Conservation (phyloP, 2,113 vertebrate genomes). For the Phyllopteryx taeniolatus region DNA sequence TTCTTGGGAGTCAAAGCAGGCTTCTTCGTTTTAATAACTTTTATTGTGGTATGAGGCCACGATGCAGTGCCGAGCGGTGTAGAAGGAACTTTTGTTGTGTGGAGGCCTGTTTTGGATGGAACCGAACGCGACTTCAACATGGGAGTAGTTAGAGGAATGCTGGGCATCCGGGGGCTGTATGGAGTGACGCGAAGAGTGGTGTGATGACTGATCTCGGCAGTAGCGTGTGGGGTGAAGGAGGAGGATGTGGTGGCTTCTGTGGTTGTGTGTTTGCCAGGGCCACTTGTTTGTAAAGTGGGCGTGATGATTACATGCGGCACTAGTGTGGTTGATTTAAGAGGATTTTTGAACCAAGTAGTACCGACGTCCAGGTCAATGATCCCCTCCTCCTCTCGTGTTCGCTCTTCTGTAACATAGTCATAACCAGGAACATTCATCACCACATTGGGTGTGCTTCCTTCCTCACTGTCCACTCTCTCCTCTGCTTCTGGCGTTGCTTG, state of each 20-base stretch:
- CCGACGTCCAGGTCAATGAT: slow-evolving; percentile 55
- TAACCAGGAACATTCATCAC: slow-evolving; percentile 56
- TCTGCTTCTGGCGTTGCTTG: slow-evolving; percentile 14
- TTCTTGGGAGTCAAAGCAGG: slow-evolving; percentile 25
- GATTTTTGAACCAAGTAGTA: slow-evolving; percentile 27
- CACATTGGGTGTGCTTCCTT: slow-evolving; percentile 63
- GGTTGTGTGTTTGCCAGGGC: slow-evolving; percentile 25
- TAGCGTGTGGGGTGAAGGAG: slow-evolving; percentile 30
- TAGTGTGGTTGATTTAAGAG: slow-evolving; percentile 29
- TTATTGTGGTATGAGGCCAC: slow-evolving; percentile 37
- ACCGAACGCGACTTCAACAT: slow-evolving; percentile 1
- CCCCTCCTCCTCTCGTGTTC: slow-evolving; percentile 34
- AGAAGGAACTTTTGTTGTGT: slow-evolving; percentile 16
- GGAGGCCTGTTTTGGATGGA: slow-evolving; percentile 10
- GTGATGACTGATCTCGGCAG: slow-evolving; percentile 28
- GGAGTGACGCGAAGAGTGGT: slow-evolving; percentile 25
- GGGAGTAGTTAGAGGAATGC: slow-evolving; percentile 30
- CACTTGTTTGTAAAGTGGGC: slow-evolving; percentile 36
- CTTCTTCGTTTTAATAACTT: slow-evolving; percentile 42
- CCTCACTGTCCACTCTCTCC: slow-evolving; percentile 45
- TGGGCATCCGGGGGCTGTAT: slow-evolving; percentile 26
- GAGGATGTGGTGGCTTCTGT: slow-evolving; percentile 16
- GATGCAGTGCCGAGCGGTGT: slow-evolving; percentile 5
- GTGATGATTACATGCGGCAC: slow-evolving; percentile 18
- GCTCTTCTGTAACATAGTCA: slow-evolving; percentile 66